Evolutionary conservation across 2,888 invertebrate genomes (phyloP).

Genomic region (Tyria jacobaeae): DNA sequence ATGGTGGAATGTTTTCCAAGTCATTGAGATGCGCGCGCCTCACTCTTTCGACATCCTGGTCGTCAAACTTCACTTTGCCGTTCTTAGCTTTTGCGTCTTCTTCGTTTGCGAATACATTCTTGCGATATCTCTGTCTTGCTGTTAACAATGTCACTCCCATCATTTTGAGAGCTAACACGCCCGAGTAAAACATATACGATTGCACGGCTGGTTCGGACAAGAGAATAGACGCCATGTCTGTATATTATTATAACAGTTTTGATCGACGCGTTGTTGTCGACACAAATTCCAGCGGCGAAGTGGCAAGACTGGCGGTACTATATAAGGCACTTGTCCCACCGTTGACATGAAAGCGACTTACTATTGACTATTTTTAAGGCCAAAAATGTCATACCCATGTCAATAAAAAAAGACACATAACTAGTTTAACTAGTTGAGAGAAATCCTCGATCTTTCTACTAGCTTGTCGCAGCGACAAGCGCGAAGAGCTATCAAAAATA

Average conservation of each 20-base stretch:
- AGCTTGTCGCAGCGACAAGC: too few relatives aligned
- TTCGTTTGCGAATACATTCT: conserved; percentile 70
- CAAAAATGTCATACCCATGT: too few relatives aligned
- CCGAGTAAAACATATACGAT: conserved; percentile 66
- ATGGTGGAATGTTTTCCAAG: conserved; percentile 89
- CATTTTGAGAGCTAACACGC: conserved; percentile 64
- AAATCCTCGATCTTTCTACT: too few relatives aligned
- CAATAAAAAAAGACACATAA: too few relatives aligned
- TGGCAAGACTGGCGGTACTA: conserved; percentile 15
- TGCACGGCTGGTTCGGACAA: conserved; percentile 61
- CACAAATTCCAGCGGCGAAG: conserved; percentile 25
- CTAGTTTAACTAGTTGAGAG: too few relatives aligned
- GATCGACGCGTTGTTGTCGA: conserved; percentile 19
- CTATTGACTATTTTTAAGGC: too few relatives aligned
- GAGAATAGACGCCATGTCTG: conserved; percentile 50
- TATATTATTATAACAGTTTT: conserved; percentile 7
- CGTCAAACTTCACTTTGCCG: conserved; percentile 67
- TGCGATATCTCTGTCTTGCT: conserved; percentile 51
- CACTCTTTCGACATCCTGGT: conserved; percentile 73
- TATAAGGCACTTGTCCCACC: too few relatives aligned
- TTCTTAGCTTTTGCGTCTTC: conserved; percentile 62
- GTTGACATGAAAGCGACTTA: too few relatives aligned
- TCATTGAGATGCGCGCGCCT: conserved; percentile 89
- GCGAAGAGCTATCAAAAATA: too few relatives aligned
- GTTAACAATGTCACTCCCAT: conserved; percentile 61